These are phyloP conservation scores for Acyrthosiphon pisum DNA, from an alignment of 1,140 invertebrate genomes.

Conservation along the genomic window DNA sequence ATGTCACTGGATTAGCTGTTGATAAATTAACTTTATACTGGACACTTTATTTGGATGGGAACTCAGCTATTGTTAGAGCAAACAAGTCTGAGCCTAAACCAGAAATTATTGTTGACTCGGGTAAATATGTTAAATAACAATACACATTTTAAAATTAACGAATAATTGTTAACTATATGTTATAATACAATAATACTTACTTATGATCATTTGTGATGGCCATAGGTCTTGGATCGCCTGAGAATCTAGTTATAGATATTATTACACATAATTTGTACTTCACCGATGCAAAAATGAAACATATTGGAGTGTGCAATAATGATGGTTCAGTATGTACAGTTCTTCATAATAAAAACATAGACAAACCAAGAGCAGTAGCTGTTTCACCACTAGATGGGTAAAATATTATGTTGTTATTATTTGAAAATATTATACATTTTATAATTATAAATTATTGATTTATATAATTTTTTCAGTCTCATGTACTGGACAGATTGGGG, in stretches of 20 bases:
- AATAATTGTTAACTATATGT: neutral
- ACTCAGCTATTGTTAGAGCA: constrained; percentile 72
- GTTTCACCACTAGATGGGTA: constrained; percentile 71
- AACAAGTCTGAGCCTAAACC: constrained; percentile 67
- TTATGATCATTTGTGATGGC: neutral
- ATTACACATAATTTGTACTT: constrained; percentile 82
- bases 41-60: constrained; percentile 72
- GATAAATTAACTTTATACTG: constrained; percentile 76
- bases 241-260: constrained; percentile 83
- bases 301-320: constrained; percentile 76
- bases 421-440: neutral
- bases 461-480: constrained; percentile 64
- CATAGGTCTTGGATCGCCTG: constrained; percentile 73
- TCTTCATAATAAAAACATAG: constrained; percentile 67
- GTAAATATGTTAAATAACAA: constrained; percentile 60
- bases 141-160: neutral
- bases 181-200: neutral
- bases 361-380: constrained; percentile 71
- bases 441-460: neutral
- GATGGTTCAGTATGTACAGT: constrained; percentile 71
- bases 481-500: constrained; percentile 92
- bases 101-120: constrained; percentile 67
- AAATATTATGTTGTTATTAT: constrained; percentile 49
- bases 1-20: constrained; percentile 73
- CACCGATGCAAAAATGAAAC: constrained; percentile 74